Evolutionary conservation across 1,140 invertebrate species (phyloP).

Genomic region (Fopius arisanus): DNA sequence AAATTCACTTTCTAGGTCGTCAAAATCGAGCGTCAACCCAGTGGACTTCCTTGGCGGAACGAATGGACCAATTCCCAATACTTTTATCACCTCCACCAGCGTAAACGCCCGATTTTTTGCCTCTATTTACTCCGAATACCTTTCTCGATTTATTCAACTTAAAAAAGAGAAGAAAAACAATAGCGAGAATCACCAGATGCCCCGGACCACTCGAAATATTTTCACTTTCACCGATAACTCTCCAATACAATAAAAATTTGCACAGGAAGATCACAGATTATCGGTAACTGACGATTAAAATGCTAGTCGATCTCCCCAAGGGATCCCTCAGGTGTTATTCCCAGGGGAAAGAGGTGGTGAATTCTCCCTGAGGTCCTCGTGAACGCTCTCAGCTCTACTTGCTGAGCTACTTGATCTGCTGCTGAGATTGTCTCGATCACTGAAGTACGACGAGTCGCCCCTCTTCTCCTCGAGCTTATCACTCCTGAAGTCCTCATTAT

Average conservation of each 20-base stretch:
- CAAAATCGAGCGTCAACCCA: conserved; percentile 47
- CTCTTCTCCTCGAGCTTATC: conserved; percentile 64
- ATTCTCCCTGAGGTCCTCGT: conserved; percentile 57
- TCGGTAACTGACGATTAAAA: too few relatives aligned
- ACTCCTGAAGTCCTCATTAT: conserved; percentile 54
- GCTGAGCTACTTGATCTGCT: conserved; percentile 67
- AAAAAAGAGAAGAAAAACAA: neutral
- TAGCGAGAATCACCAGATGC: conserved; percentile 17
- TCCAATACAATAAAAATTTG: neutral
- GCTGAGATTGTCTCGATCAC: conserved; percentile 67
- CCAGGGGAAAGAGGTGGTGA: conserved; percentile 57
- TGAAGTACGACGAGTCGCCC: conserved; percentile 67
- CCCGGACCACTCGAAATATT: neutral
- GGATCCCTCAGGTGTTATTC: conserved; percentile 57
- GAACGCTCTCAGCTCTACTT: conserved; percentile 58
- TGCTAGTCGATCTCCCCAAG: neutral
- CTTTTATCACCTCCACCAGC: conserved; percentile 33
- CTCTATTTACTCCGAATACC: conserved; percentile 16
- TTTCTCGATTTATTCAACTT: neutral
- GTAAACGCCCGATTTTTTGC: conserved; percentile 1
- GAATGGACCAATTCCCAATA: conserved; percentile 40
- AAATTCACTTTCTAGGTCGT: conserved; percentile 63
- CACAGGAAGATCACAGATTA: neutral
- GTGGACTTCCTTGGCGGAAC: conserved; percentile 45
- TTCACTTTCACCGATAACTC: neutral